Percentiles rank a stretch among this genome's conserved stretches.
Evolutionary conservation across 64 coral and sea anemone species (phyloP).

Genomic region (Orbicella faveolata): DNA sequence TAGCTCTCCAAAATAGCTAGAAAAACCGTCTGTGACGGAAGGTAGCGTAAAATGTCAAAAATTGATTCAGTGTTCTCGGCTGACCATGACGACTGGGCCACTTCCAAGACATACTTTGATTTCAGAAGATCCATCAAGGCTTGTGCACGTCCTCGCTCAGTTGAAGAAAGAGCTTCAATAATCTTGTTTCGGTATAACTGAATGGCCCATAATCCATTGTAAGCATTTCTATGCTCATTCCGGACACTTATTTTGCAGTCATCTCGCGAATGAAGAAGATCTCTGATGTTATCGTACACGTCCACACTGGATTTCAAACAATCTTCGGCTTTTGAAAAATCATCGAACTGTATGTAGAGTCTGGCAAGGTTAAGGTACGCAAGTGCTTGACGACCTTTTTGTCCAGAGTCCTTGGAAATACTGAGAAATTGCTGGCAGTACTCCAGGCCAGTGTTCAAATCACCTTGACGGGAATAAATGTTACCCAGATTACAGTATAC

Average conservation of each 20-base stretch:
- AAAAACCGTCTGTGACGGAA: neutral
- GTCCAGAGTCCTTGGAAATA: too few species aligned
- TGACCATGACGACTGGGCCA: neutral
- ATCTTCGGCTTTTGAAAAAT: neutral
- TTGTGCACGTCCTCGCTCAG: slow-evolving; percentile 42
- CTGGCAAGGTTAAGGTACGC: too few species aligned
- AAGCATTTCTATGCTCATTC: neutral
- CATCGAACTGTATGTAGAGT: too few species aligned
- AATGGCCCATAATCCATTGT: neutral
- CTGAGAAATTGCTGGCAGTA: too few species aligned
- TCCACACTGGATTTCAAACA: neutral
- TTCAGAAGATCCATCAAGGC: slow-evolving; percentile 31
- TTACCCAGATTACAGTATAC: too few species aligned
- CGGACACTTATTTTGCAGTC: neutral
- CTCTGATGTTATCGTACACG: neutral
- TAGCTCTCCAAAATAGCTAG: neutral
- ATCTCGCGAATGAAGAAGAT: neutral
- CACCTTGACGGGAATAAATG: too few species aligned
- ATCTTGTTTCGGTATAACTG: neutral
- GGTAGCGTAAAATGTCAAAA: neutral
- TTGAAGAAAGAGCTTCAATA: slow-evolving; percentile 28
- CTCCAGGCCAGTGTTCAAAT: too few species aligned
- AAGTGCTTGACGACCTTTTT: neutral
- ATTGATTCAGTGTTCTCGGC: neutral
- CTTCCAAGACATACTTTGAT: slow-evolving; percentile 8